These are phyloP conservation scores for Danio albolineatus DNA, from an alignment of 2,797 vertebrate genomes.

Conservation along the genomic window DNA sequence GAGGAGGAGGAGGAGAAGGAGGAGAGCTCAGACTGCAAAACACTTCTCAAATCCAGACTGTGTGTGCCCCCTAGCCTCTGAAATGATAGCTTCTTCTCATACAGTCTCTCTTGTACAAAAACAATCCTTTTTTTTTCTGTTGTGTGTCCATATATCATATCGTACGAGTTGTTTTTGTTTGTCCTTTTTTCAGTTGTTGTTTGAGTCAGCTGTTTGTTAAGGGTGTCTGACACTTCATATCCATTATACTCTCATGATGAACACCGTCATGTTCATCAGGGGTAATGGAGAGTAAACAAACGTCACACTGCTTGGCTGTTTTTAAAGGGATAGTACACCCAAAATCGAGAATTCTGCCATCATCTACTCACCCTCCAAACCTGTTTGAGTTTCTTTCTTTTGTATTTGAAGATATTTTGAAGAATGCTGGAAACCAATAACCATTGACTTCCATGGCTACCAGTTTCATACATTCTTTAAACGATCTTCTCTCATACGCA, in stretches of 20 bases:
- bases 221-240: constrained; percentile 35
- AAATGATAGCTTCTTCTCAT: constrained; percentile 3
- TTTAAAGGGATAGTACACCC: neutral
- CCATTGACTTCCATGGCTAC: too few relatives aligned
- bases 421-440: too few relatives aligned
- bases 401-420: too few relatives aligned
- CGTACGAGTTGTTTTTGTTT: constrained; percentile 55
- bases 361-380: too few relatives aligned
- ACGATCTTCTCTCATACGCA: too few relatives aligned
- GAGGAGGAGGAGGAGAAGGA: constrained; percentile 29
- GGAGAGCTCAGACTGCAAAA: constrained; percentile 19
- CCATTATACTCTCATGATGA: constrained; percentile 43
- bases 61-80: constrained; percentile 54
- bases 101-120: neutral
- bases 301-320: neutral
- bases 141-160: neutral
- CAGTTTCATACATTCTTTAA: too few relatives aligned
- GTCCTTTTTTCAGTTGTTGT: constrained; percentile 48
- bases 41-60: constrained; percentile 20
- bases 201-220: constrained; percentile 28
- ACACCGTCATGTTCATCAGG: constrained; percentile 11
- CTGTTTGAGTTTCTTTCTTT: too few relatives aligned
- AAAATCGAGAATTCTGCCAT: too few relatives aligned
- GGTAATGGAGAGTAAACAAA: constrained; percentile 34
- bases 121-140: neutral